These are phyloP conservation scores for Dunckerocampus dactyliophorus DNA, from an alignment of 2,113 vertebrate species.

Conservation along the genomic window DNA sequence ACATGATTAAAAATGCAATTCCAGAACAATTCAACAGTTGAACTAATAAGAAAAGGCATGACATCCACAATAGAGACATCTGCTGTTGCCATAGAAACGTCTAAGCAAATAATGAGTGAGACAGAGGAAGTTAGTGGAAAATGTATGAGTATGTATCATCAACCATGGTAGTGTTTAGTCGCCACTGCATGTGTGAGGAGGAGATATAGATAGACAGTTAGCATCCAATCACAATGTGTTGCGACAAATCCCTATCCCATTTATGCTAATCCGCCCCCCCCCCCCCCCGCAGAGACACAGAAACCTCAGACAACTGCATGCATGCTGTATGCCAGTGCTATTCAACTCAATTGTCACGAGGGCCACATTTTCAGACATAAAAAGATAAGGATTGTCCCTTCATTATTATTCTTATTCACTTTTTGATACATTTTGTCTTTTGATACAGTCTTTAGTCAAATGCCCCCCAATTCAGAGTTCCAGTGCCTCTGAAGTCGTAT, in stretches of 20 bases:
- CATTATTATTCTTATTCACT: no score
- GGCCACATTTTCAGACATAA: no score
- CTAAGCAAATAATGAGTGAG: conserved; percentile 25
- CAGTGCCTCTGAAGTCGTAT: no score
- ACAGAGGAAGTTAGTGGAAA: conserved; percentile 32
- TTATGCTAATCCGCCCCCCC: background rate
- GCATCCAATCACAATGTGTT: conserved; percentile 7
- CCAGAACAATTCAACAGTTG: no score
- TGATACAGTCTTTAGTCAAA: no score
- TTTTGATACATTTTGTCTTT: no score
- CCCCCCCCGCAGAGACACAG: conserved; percentile 5
- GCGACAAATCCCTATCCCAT: conserved; percentile 5
- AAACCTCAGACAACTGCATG: conserved; percentile 13
- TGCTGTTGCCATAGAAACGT: conserved; percentile 44
- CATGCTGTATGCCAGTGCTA: no score
- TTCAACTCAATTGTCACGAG: background rate
- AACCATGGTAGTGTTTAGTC: background rate
- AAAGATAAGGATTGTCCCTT: no score
- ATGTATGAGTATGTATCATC: background rate
- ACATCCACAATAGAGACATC: conserved; percentile 7
- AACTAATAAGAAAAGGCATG: background rate
- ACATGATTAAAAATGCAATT: background rate
- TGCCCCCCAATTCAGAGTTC: no score
- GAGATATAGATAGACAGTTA: conserved; percentile 1
- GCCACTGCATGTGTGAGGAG: background rate